Percentiles rank a stretch among this genome's conserved stretches.
These are phyloP conservation scores for Noctua comes DNA, from an alignment of 2,888 invertebrate species.

Conservation along the genomic window DNA sequence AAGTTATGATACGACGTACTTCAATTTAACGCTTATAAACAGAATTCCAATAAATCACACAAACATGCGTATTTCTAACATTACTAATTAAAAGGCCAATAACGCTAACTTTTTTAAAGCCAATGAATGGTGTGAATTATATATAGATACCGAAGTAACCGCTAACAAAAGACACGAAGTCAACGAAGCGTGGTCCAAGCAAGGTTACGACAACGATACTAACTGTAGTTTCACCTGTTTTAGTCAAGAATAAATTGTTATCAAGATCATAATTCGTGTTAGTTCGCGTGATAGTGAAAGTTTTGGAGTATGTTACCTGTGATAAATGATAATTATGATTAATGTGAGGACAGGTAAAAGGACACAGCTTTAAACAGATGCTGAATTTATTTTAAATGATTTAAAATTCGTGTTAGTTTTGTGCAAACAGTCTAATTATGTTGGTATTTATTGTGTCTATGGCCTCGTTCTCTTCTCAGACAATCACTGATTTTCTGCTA, in stretches of 20 bases:
- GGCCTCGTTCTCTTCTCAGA: background rate
- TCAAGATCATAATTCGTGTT: slow-evolving; percentile 71
- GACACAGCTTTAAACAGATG: background rate
- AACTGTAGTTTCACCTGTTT: slow-evolving; percentile 78
- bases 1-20: slow-evolving; percentile 8
- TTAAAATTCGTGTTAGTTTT: background rate
- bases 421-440: background rate
- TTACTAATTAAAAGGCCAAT: slow-evolving; percentile 63
- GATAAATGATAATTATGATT: slow-evolving; percentile 30
- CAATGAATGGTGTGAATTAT: slow-evolving; percentile 70
- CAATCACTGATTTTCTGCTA: background rate
- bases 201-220: slow-evolving; percentile 76
- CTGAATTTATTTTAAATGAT: slow-evolving; percentile 4
- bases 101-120: slow-evolving; percentile 55
- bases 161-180: slow-evolving; percentile 72
- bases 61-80: slow-evolving; percentile 43
- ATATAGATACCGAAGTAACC: slow-evolving; percentile 69
- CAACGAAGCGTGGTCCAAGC: slow-evolving; percentile 77
- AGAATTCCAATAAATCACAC: slow-evolving; percentile 29
- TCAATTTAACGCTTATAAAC: slow-evolving; percentile 24
- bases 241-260: slow-evolving; percentile 67
- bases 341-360: background rate
- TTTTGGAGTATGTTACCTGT: slow-evolving; percentile 49
- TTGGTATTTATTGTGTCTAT: background rate
- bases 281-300: slow-evolving; percentile 80